These are phyloP conservation scores for Rhea pennata DNA, from an alignment of 2,113 vertebrate species.

Conservation along the genomic window DNA sequence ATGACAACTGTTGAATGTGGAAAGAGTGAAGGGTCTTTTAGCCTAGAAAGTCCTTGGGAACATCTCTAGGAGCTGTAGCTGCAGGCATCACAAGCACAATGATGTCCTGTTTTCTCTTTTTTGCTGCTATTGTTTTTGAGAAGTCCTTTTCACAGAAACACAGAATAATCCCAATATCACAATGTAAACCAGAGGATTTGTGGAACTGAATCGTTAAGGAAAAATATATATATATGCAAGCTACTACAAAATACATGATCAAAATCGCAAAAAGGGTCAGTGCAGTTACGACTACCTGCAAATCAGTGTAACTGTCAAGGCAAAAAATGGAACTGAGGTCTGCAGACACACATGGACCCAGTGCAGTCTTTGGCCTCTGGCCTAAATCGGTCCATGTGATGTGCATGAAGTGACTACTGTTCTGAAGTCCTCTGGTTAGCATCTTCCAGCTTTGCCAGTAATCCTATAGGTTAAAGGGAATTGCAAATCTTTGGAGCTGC, in stretches of 20 bases:
- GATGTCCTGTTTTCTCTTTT: background rate
- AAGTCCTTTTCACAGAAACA: background rate
- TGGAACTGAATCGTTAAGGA: background rate
- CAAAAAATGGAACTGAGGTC: background rate
- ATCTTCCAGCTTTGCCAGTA: rapidly evolving
- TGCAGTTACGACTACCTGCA: background rate
- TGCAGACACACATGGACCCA: background rate
- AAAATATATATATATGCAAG: no score
- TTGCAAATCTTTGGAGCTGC: background rate
- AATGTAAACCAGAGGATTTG: background rate
- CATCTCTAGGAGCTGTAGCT: no score
- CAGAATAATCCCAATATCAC: background rate
- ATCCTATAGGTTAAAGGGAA: no score
- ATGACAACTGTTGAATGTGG: no score
- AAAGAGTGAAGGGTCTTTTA: background rate
- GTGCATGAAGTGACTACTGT: background rate
- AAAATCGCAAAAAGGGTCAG: background rate
- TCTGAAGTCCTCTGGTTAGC: background rate
- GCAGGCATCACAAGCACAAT: no score
- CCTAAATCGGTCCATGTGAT: background rate
- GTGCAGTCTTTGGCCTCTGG: background rate
- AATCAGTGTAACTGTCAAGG: background rate
- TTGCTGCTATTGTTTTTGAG: background rate
- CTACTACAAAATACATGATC: background rate
- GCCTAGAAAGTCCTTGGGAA: background rate